A percentile compares a stretch with the other conserved stretches of the same genome.
Evolutionary conservation across 1,140 invertebrate species (phyloP).

Genomic region (Drosophila ercepeae): DNA sequence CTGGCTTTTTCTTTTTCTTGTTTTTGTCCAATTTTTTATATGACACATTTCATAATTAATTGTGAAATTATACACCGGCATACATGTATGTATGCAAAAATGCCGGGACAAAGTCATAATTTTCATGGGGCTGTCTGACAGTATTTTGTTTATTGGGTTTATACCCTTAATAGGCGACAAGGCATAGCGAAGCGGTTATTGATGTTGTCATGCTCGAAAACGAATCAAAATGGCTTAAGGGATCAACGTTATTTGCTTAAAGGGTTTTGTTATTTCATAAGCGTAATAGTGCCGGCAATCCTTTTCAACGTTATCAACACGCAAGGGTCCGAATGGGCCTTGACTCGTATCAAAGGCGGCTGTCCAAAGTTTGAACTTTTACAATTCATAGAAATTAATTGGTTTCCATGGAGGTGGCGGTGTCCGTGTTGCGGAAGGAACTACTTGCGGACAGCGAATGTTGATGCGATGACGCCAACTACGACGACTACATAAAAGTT

Average conservation of each 20-base stretch:
- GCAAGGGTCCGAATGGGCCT: conserved; percentile 43
- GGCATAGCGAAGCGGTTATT: background rate
- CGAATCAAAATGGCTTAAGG: background rate
- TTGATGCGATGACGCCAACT: conserved; percentile 51
- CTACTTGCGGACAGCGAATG: conserved; percentile 70
- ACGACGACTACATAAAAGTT: conserved; percentile 51
- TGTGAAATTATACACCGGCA: conserved; percentile 74
- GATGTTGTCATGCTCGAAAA: conserved; percentile 3
- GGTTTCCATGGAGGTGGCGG: conserved; percentile 58
- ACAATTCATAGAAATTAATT: conserved; percentile 79
- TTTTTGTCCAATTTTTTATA: conserved; percentile 26
- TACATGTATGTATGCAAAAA: conserved; percentile 70
- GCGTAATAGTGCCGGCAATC: background rate
- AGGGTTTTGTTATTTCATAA: background rate
- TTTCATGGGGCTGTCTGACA: conserved; percentile 50
- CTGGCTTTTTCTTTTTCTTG: conserved; percentile 11
- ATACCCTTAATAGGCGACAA: conserved; percentile 13
- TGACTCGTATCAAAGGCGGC: conserved; percentile 64
- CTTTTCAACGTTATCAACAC: conserved; percentile 48
- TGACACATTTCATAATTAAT: conserved; percentile 77
- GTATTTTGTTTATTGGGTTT: conserved; percentile 9
- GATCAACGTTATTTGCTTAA: background rate
- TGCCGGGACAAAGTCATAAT: conserved; percentile 50
- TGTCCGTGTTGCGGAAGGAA: conserved; percentile 67
- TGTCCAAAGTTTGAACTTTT: conserved; percentile 67